Evolutionary conservation across 2,888 invertebrate genomes (phyloP).

Genomic region (Bedellia somnulentella): DNA sequence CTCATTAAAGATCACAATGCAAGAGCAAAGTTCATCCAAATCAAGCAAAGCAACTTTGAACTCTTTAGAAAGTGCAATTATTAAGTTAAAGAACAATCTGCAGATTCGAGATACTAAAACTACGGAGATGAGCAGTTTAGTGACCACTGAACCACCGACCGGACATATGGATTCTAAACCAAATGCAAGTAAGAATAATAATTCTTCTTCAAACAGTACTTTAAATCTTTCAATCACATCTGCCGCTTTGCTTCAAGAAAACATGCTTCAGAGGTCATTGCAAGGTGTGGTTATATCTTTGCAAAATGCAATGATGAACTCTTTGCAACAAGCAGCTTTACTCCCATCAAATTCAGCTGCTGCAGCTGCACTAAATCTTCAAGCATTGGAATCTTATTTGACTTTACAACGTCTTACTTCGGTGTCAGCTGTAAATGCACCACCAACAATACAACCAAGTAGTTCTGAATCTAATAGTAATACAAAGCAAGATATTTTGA

Average conservation of each 20-base stretch:
- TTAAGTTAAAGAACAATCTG: constrained; percentile 54
- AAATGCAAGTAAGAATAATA: constrained; percentile 46
- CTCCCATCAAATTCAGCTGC: constrained; percentile 82
- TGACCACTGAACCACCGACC: constrained; percentile 33
- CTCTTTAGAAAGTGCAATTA: constrained; percentile 55
- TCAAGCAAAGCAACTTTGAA: constrained; percentile 47
- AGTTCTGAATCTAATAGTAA: constrained; percentile 32
- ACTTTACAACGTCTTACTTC: constrained; percentile 78
- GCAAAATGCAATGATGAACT: constrained; percentile 84
- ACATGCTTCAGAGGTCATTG: constrained; percentile 71
- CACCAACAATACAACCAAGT: constrained; percentile 25
- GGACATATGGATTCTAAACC: constrained; percentile 33
- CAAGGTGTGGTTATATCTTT: constrained; percentile 79
- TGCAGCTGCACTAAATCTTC: constrained; percentile 81
- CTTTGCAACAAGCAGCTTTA: constrained; percentile 80
- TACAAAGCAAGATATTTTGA: constrained; percentile 68
- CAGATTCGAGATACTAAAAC: constrained; percentile 52
- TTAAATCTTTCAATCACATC: constrained; percentile 58
- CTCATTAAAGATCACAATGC: constrained; percentile 27
- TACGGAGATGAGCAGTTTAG: constrained; percentile 37
- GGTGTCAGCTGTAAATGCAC: constrained; percentile 56
- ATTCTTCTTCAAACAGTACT: constrained; percentile 33
- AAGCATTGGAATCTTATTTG: constrained; percentile 84
- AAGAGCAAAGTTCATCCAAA: constrained; percentile 53
- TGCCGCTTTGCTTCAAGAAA: constrained; percentile 65